phyloP scores from a whole-genome alignment of 2,888 invertebrate genomes.

The Seladonia tumulorum region DNA sequence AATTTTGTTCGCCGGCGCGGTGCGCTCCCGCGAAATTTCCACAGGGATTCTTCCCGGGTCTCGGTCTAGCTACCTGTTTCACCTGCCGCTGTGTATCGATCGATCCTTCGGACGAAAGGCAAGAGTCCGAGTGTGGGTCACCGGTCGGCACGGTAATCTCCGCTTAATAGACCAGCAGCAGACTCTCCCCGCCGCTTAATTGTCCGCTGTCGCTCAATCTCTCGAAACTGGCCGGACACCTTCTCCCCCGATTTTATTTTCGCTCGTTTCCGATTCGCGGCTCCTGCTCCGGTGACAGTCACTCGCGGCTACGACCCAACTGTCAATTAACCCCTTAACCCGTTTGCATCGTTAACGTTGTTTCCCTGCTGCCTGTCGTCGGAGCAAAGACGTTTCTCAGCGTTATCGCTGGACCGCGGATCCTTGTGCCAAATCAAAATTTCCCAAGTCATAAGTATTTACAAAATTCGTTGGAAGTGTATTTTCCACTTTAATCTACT shows the following conservation, averaged over 20 bases:
- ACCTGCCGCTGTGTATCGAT: constrained; percentile 7
- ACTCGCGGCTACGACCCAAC: background rate
- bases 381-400: background rate
- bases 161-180: background rate
- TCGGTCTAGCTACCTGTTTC: background rate
- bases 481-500: background rate
- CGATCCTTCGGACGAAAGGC: background rate
- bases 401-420: background rate
- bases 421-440: background rate
- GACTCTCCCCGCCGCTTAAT: background rate
- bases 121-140: background rate
- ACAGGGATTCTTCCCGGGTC: background rate
- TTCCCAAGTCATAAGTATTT: background rate
- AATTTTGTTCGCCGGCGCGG: background rate
- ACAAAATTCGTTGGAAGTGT: background rate
- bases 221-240: background rate
- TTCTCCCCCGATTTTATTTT: background rate
- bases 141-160: background rate
- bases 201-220: background rate
- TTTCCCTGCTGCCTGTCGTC: background rate
- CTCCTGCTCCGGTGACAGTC: background rate
- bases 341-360: background rate
- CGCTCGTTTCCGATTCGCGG: background rate
- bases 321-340: background rate
- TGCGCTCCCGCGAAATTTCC: constrained; percentile 13